Evolutionary conservation across 1,140 invertebrate species (phyloP).

Genomic region (Megalopta genalis): DNA sequence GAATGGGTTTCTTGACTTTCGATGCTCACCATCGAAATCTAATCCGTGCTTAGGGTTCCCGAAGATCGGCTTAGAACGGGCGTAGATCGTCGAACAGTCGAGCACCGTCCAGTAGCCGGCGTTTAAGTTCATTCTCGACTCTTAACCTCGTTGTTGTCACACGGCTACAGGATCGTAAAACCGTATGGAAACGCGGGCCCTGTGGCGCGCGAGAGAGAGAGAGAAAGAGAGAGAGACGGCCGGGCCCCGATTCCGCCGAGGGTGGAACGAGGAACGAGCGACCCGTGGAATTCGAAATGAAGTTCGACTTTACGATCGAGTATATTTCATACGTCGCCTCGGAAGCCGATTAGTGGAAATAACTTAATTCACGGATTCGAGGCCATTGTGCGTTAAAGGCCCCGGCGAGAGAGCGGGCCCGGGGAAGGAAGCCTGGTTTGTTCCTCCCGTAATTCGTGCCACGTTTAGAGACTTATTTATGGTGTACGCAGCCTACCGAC

Average conservation of each 20-base stretch:
- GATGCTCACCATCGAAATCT: constrained; percentile 30
- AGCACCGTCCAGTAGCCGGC: constrained; percentile 18
- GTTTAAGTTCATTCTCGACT: constrained; percentile 54
- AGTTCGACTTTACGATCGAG: constrained; percentile 58
- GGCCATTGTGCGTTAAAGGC: constrained; percentile 29
- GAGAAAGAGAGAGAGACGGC: neutral
- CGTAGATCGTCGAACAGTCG: constrained; percentile 33
- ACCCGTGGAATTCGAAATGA: constrained; percentile 49
- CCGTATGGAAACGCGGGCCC: neutral
- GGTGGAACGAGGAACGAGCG: constrained; percentile 7
- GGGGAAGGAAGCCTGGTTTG: constrained; percentile 12
- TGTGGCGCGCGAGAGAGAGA: neutral
- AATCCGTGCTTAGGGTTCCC: constrained; percentile 56
- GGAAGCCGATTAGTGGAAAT: constrained; percentile 63
- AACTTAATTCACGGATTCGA: constrained; percentile 63
- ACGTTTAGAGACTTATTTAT: constrained; percentile 56
- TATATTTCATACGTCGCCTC: constrained; percentile 53
- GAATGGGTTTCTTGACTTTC: constrained; percentile 36
- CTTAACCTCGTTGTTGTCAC: constrained; percentile 56
- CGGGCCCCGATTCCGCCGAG: neutral
- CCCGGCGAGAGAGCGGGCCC: neutral
- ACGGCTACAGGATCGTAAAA: constrained; percentile 49
- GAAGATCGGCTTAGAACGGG: constrained; percentile 44
- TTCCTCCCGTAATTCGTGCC: constrained; percentile 40
- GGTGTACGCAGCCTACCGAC: constrained; percentile 14